Conservation (phyloP, 2,888 invertebrate genomes). For the Choreutis nemorana region DNA sequence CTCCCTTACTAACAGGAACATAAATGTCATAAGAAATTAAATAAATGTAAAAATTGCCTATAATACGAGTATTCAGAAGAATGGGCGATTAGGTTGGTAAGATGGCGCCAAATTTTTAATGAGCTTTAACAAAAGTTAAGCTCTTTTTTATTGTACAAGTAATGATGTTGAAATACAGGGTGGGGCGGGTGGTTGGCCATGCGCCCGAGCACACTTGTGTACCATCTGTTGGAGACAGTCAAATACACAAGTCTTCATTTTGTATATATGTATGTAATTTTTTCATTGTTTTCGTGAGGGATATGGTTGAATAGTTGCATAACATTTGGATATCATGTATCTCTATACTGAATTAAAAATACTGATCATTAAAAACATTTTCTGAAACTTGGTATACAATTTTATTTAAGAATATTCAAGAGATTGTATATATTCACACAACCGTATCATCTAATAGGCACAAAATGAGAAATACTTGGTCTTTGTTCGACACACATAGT, state of each 20-base stretch:
- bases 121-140: conserved; percentile 12
- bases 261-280: background rate
- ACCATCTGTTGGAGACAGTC: conserved; percentile 33
- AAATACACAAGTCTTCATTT: conserved; percentile 20
- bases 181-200: conserved; percentile 15
- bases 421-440: too few species aligned
- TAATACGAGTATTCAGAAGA: too few species aligned
- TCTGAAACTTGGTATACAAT: background rate
- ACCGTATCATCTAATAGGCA: too few species aligned
- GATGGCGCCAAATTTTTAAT: conserved; percentile 14
- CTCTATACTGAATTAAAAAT: background rate
- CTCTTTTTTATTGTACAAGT: conserved; percentile 17
- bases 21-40: too few species aligned
- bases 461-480: too few species aligned
- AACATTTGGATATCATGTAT: too few species aligned
- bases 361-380: background rate
- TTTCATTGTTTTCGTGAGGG: background rate
- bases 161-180: conserved; percentile 21
- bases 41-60: too few species aligned
- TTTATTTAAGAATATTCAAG: too few species aligned
- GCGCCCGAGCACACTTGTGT: conserved; percentile 21
- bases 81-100: too few species aligned
- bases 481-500: too few species aligned
- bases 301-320: too few species aligned
- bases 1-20: too few species aligned